These are phyloP conservation scores for Himalopsyche tibetana DNA, from an alignment of 2,888 invertebrate genomes.

Conservation along the genomic window DNA sequence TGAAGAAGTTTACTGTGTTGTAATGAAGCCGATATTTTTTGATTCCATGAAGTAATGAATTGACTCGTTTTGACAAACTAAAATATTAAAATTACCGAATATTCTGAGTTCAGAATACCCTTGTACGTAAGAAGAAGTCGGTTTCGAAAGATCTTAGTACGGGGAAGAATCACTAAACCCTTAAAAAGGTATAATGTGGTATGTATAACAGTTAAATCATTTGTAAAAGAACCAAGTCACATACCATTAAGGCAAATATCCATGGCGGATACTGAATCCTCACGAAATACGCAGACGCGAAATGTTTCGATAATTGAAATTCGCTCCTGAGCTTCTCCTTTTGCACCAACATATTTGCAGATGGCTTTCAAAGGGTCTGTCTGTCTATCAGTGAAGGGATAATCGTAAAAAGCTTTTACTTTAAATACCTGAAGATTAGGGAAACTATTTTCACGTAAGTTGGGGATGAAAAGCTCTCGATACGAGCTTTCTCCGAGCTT, in stretches of 20 bases:
- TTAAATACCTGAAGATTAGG: slow-evolving; percentile 30
- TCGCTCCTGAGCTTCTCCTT: not conserved
- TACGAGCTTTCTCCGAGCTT: not conserved
- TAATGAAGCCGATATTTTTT: too few relatives aligned
- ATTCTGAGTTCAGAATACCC: too few relatives aligned
- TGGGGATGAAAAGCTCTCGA: slow-evolving; percentile 19
- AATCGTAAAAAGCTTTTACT: slow-evolving; percentile 30
- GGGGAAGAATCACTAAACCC: too few relatives aligned
- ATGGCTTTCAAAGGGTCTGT: not conserved
- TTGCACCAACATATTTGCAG: not conserved
- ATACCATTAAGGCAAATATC: not conserved
- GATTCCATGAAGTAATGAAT: too few relatives aligned
- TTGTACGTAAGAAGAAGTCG: too few relatives aligned
- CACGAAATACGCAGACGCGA: not conserved
- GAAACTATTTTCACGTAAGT: slow-evolving; percentile 18
- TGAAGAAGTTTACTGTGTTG: too few relatives aligned
- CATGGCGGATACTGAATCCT: not conserved
- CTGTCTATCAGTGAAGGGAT: slow-evolving; percentile 8
- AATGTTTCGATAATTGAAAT: slow-evolving; percentile 9
- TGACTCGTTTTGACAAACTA: too few relatives aligned
- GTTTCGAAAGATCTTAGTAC: too few relatives aligned
- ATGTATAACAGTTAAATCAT: not conserved
- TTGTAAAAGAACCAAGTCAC: not conserved
- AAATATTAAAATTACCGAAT: too few relatives aligned
- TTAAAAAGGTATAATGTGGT: not conserved